phyloP scores from a whole-genome alignment of 2,888 invertebrate species.

The Apotomis turbidana region DNA sequence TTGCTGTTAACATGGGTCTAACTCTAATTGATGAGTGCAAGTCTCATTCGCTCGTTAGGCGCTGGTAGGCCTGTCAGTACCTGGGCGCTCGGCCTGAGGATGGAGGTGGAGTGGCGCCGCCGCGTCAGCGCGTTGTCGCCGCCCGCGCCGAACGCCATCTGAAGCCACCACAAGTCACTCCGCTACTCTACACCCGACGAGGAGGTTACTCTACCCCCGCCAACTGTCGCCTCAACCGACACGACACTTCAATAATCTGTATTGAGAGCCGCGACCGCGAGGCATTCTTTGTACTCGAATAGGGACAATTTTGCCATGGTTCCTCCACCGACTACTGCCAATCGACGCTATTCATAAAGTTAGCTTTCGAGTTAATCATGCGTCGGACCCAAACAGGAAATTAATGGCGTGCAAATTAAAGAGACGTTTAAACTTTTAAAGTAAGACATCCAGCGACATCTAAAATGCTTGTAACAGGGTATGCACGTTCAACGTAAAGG shows the following conservation, averaged over 20 bases:
- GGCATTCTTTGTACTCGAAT: constrained; percentile 54
- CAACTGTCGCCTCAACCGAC: constrained; percentile 59
- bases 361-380: constrained; percentile 59
- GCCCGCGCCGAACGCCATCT: constrained; percentile 69
- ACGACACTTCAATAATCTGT: constrained; percentile 59
- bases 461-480: not conserved
- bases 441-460: constrained; percentile 46
- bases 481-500: constrained; percentile 1
- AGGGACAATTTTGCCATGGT: constrained; percentile 8
- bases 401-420: constrained; percentile 62
- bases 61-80: constrained; percentile 63
- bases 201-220: constrained; percentile 22
- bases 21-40: not conserved
- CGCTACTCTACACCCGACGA: constrained; percentile 41
- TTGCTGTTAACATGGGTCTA: too few relatives aligned
- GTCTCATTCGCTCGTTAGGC: constrained; percentile 39
- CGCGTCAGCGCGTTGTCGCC: constrained; percentile 86
- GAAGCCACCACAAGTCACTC: constrained; percentile 65
- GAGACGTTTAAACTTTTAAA: constrained; percentile 39
- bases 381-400: constrained; percentile 76
- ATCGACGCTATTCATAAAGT: constrained; percentile 40
- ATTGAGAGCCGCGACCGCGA: constrained; percentile 62
- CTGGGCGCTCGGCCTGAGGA: constrained; percentile 86
- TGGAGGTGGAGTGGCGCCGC: constrained; percentile 90
- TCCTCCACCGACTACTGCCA: constrained; percentile 43